A percentile compares a stretch with the other conserved stretches of the same genome.
Evolutionary conservation across 2,113 vertebrate species (phyloP).

Genomic region (Cynoglossus semilaevis): DNA sequence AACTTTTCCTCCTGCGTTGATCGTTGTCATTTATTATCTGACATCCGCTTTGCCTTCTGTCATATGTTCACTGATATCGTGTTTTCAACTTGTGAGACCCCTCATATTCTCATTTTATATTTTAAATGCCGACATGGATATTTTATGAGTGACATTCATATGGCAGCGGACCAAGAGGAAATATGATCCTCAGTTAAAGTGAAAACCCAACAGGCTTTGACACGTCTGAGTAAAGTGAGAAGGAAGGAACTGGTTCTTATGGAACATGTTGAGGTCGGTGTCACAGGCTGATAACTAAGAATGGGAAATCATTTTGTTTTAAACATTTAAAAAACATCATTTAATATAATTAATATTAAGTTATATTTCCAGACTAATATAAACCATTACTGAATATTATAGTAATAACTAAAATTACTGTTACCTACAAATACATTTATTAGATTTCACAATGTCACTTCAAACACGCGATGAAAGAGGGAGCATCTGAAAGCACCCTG

Average conservation of each 20-base stretch:
- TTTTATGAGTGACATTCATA: slow-evolving; percentile 24
- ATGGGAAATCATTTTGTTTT: too few relatives aligned
- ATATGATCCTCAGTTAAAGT: slow-evolving; percentile 43
- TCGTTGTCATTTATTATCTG: slow-evolving; percentile 45
- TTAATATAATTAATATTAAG: too few relatives aligned
- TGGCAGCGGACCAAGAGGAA: slow-evolving; percentile 30
- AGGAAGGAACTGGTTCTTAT: not conserved
- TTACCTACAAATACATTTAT: not conserved
- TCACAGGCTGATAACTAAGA: not conserved
- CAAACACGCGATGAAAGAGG: slow-evolving; percentile 44
- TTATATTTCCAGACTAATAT: too few relatives aligned
- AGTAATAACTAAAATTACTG: not conserved
- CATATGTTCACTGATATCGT: too few relatives aligned
- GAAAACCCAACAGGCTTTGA: slow-evolving; percentile 25
- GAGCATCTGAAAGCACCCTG: slow-evolving; percentile 31
- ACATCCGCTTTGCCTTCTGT: slow-evolving; percentile 10
- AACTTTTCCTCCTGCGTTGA: slow-evolving; percentile 46
- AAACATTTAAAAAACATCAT: too few relatives aligned
- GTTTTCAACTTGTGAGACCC: not conserved
- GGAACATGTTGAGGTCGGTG: not conserved
- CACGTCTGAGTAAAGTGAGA: not conserved
- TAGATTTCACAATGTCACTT: slow-evolving; percentile 37
- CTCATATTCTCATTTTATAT: slow-evolving; percentile 7
- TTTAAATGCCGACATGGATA: slow-evolving; percentile 21
- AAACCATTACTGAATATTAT: not conserved